Evolutionary conservation across 2,888 invertebrate genomes (phyloP).

Genomic region (Himalopsyche tibetana): DNA sequence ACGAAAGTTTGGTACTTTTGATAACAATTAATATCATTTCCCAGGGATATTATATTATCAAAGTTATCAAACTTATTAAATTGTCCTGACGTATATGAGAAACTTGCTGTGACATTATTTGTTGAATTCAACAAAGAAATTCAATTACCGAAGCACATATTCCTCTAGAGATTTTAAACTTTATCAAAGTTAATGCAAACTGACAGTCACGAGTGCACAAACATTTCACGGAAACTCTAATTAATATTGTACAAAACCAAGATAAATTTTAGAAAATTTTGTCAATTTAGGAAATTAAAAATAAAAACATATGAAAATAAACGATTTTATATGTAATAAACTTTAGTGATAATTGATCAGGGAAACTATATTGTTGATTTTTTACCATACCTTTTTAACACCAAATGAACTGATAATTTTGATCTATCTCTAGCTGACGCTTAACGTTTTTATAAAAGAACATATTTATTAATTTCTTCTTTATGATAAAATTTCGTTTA

Average conservation of each 20-base stretch:
- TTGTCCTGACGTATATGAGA: background rate
- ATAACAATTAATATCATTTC: constrained; percentile 2
- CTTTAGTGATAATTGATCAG: no score
- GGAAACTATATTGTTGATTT: no score
- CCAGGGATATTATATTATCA: background rate
- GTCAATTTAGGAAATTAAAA: background rate
- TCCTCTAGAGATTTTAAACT: constrained; percentile 7
- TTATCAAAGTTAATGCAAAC: background rate
- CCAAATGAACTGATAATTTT: no score
- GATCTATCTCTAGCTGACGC: no score
- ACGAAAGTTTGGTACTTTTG: no score
- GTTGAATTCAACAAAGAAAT: constrained; percentile 25
- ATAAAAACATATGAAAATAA: no score
- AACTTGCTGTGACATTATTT: constrained; percentile 12
- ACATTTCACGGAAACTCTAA: background rate
- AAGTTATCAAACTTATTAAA: background rate
- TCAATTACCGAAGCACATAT: constrained; percentile 8
- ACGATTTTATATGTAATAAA: no score
- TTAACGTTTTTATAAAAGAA: no score
- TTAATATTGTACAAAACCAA: background rate
- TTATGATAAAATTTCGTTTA: no score
- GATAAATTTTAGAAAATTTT: background rate
- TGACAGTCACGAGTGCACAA: background rate
- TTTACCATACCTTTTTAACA: no score
- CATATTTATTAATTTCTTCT: no score